A percentile compares a stretch with the other conserved stretches of the same genome.
phyloP scores from a whole-genome alignment of 2,888 invertebrate genomes.

The Exocentrus adspersus region DNA sequence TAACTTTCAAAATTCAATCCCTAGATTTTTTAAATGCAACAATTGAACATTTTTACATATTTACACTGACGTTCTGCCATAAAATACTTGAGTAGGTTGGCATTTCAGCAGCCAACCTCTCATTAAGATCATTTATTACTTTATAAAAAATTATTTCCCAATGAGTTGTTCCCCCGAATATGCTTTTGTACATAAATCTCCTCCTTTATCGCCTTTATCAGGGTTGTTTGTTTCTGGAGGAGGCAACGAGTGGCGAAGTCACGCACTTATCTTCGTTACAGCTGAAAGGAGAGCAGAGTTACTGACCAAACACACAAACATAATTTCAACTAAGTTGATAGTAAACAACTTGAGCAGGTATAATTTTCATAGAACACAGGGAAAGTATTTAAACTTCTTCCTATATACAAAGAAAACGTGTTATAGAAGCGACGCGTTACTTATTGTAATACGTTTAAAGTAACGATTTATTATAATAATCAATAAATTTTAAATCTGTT shows the following conservation, averaged over 20 bases:
- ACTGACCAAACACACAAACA: conserved; percentile 40
- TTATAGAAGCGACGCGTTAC: no score
- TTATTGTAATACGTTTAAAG: no score
- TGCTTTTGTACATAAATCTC: not conserved
- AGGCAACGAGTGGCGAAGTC: conserved; percentile 27
- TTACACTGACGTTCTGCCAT: no score
- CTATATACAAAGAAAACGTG: no score
- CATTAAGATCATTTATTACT: no score
- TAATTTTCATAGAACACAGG: conserved; percentile 14
- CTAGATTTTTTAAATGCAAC: no score
- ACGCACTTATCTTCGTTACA: conserved; percentile 41
- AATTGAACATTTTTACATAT: no score
- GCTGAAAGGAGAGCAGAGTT: conserved; percentile 34
- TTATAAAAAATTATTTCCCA: not conserved
- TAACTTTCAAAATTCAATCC: no score
- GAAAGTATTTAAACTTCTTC: not conserved
- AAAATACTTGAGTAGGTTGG: no score
- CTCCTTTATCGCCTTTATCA: conserved; percentile 11
- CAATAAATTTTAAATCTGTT: no score
- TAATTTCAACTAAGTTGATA: conserved; percentile 34
- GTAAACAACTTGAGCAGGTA: conserved; percentile 35
- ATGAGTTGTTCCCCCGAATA: conserved; percentile 14
- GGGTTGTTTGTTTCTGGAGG: conserved; percentile 20
- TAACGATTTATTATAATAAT: no score
- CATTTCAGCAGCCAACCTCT: no score